A percentile compares a stretch with the other conserved stretches of the same genome.
Evolutionary conservation across 2,797 vertebrate genomes (phyloP).

Genomic region (Catostomus latipinnis): DNA sequence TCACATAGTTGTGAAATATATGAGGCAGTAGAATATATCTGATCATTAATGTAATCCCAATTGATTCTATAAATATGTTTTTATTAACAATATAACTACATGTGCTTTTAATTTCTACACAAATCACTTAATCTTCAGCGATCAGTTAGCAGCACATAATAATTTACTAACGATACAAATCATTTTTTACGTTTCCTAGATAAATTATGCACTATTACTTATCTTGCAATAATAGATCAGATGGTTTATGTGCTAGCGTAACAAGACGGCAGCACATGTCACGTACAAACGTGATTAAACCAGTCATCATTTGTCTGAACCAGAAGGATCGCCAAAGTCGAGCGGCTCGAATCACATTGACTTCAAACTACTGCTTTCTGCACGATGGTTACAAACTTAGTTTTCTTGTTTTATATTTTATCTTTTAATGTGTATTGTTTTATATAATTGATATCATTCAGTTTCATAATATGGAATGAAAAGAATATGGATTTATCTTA

Average conservation of each 20-base stretch:
- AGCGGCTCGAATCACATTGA: not conserved
- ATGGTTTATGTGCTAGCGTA: slow-evolving; percentile 30
- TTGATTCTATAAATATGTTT: too few species aligned
- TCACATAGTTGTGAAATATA: too few species aligned
- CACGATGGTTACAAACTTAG: not conserved
- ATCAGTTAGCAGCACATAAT: too few species aligned
- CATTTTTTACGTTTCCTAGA: too few species aligned
- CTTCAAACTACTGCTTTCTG: not conserved
- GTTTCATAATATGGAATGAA: not conserved
- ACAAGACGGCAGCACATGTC: slow-evolving; percentile 48
- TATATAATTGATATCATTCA: not conserved
- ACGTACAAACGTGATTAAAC: slow-evolving; percentile 20
- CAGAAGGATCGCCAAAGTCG: slow-evolving; percentile 11
- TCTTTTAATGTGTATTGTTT: not conserved
- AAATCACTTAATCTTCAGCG: too few species aligned
- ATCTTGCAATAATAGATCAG: slow-evolving; percentile 2
- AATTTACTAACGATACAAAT: too few species aligned
- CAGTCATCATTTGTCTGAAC: slow-evolving; percentile 47
- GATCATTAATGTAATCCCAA: too few species aligned
- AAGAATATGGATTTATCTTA: not conserved
- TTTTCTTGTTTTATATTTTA: accelerated
- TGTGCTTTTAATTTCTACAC: too few species aligned
- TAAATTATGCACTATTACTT: too few species aligned
- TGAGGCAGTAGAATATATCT: too few species aligned
- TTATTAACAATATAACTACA: too few species aligned